phyloP scores from a whole-genome alignment of 2,113 vertebrate genomes.

The Mesitornis unicolor region DNA sequence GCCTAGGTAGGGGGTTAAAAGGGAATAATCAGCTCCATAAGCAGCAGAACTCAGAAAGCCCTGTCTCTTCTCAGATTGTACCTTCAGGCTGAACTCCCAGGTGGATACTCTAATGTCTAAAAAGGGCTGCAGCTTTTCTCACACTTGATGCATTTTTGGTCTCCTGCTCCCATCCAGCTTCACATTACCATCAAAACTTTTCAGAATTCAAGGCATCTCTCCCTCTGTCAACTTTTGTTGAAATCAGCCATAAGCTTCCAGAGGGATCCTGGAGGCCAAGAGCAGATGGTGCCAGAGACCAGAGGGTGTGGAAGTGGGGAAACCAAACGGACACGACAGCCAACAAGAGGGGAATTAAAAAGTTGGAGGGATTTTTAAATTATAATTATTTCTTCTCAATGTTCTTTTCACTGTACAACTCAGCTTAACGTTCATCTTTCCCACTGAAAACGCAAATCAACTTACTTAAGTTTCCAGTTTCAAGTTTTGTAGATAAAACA shows the following conservation, averaged over 20 bases:
- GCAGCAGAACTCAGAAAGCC: background rate
- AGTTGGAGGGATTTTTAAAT: background rate
- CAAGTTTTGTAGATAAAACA: background rate
- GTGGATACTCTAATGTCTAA: background rate
- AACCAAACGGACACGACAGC: background rate
- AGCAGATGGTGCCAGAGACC: background rate
- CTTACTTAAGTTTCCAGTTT: background rate
- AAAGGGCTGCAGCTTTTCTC: slow-evolving; percentile 1
- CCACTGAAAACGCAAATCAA: background rate
- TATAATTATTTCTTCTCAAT: background rate
- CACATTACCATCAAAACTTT: background rate
- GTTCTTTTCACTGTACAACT: background rate
- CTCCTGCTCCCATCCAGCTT: background rate
- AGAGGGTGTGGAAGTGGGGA: background rate
- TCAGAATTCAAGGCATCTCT: background rate
- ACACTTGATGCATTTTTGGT: background rate
- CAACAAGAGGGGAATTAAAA: background rate
- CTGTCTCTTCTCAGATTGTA: background rate
- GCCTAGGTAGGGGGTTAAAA: background rate
- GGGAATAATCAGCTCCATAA: background rate
- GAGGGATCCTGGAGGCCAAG: background rate
- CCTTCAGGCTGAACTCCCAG: background rate
- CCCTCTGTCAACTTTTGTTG: background rate
- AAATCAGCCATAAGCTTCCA: background rate
- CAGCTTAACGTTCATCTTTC: background rate